Evolutionary conservation across 2,888 invertebrate species (phyloP), one percentile per base, ranked within the genome.

Genomic region (Gasteruption jaculator): DNA sequence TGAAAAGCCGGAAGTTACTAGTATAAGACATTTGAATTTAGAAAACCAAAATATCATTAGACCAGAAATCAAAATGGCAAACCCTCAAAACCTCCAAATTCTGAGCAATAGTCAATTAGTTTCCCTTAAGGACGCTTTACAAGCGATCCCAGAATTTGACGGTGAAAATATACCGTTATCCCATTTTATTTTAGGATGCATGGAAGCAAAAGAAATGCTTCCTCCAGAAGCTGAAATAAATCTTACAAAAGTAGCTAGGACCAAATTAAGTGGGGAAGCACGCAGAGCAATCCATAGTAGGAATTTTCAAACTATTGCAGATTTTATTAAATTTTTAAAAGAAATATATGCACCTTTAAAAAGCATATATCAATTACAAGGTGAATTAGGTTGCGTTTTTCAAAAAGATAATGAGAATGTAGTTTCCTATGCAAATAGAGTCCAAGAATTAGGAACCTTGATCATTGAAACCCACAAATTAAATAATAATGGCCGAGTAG

Each of bases 91-190:
- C n/a, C n/a, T n/a, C n/a, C n/a, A n/a, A n/a, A 12, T 25, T n/a
- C n/a, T n/a, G n/a, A n/a, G n/a, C n/a, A 21, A 25, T 4, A 25
- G 31, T 25, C 46, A 43, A 21, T 27, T 42, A 5, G 37, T 46
- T 2, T 35, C 43, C 7, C 14, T 46, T 4, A 46, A 37, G 31
- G 40, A 46, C 22, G 46, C 40, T 2, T 18, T 38, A 2, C 21
- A 38, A 27, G 31, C 43, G 4, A 40, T 45, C 1, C 34, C 27
- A 0, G 14, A 43, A 29, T 45, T 48, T 20, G 16, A 42, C 5
- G 21, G 41, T 5, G 7, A 27, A 19, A 37, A 45, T 16, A 22
- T 33, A 11, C 25, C 37, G 4, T 27, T 45, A 19, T 20, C 20
- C 2, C 5, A 20, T 12, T 40, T 44, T 7, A 1, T 32, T 3